Evolutionary conservation across 2,797 vertebrate species (phyloP).

Genomic region (Gymnothorax javanicus): DNA sequence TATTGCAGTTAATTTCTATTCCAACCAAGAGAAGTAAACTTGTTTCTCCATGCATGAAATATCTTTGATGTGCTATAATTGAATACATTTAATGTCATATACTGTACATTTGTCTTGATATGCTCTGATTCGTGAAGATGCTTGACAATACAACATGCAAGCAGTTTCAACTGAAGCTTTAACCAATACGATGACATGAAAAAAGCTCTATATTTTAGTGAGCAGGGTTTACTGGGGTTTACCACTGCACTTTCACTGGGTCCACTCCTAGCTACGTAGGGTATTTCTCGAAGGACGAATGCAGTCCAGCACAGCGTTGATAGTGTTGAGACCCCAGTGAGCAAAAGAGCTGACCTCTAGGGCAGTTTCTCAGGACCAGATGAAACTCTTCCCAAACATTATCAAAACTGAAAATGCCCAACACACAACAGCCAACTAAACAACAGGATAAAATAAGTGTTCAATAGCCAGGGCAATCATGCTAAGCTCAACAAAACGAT

Average conservation of each 20-base stretch:
- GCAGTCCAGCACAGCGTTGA: neutral
- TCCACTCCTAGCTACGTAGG: neutral
- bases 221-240: neutral
- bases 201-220: neutral
- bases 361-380: constrained; percentile 32
- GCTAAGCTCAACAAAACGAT: too few species aligned
- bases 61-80: neutral
- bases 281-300: neutral
- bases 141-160: neutral
- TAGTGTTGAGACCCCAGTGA: neutral
- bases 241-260: neutral
- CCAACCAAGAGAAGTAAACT: neutral
- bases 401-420: neutral
- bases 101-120: neutral
- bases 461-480: too few species aligned
- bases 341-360: neutral
- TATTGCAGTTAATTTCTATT: neutral
- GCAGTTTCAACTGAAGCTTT: neutral
- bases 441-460: too few species aligned
- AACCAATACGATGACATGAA: neutral
- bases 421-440: too few species aligned
- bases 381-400: constrained; percentile 34
- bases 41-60: neutral
- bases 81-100: neutral
- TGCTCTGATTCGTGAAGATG: neutral